Evolutionary conservation across 1,140 invertebrate species (phyloP).

Genomic region (Apis mellifera): DNA sequence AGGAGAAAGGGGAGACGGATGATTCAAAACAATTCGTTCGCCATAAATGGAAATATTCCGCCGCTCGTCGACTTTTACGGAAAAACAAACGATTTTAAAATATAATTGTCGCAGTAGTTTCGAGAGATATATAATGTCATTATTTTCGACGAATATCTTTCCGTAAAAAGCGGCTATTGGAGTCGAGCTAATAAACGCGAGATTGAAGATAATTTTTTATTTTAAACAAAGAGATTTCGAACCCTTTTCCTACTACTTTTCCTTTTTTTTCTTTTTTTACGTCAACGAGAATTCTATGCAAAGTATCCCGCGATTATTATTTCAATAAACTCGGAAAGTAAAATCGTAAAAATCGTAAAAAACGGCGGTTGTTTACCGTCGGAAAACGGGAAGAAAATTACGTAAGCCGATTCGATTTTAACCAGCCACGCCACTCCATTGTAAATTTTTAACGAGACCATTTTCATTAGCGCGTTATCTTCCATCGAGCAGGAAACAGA

Average conservation of each 20-base stretch:
- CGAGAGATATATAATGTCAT: too few relatives aligned
- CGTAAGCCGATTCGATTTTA: conserved; percentile 19
- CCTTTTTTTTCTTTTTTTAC: too few relatives aligned
- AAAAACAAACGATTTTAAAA: too few relatives aligned
- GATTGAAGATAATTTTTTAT: conserved; percentile 6
- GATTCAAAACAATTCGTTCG: too few relatives aligned
- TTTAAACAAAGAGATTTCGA: not conserved
- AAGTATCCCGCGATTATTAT: not conserved
- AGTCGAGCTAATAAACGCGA: not conserved
- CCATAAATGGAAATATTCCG: too few relatives aligned
- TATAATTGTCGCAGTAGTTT: too few relatives aligned
- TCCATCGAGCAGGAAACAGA: conserved; percentile 1
- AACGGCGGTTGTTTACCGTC: conserved; percentile 5
- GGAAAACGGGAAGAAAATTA: not conserved
- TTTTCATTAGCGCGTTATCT: conserved; percentile 42
- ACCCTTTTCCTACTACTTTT: not conserved
- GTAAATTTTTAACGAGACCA: conserved; percentile 28
- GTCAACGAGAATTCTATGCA: not conserved
- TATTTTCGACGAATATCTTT: not conserved
- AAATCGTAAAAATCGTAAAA: too few relatives aligned
- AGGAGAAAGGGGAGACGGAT: too few relatives aligned
- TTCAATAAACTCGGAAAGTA: not conserved
- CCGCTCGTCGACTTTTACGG: too few relatives aligned
- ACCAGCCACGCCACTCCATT: conserved; percentile 23
- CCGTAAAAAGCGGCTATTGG: not conserved